A percentile compares a stretch with the other conserved stretches of the same genome.
Evolutionary conservation across 2,888 invertebrate genomes (phyloP).

Genomic region (Blastobasis lacticolella): DNA sequence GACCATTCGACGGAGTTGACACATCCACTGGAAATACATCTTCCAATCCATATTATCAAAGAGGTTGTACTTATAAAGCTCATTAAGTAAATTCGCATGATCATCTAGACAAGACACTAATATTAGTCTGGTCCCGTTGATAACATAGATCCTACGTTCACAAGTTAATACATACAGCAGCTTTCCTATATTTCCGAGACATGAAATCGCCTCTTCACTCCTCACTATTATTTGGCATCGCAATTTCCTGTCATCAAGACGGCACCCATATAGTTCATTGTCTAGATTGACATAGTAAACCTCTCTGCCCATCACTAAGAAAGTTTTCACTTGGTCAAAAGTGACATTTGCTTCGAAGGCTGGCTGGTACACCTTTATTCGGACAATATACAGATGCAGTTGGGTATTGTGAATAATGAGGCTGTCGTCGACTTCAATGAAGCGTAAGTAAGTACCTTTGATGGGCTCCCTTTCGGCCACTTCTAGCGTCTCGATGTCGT

Average conservation of each 20-base stretch:
- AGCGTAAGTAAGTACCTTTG: conserved; percentile 35
- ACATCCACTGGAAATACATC: conserved; percentile 46
- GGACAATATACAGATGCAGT: conserved; percentile 30
- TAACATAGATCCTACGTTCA: conserved; percentile 32
- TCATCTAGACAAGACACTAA: conserved; percentile 23
- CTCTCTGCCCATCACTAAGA: conserved; percentile 23
- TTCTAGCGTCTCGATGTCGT: conserved; percentile 35
- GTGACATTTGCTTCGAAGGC: conserved; percentile 18
- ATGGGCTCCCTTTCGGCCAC: conserved; percentile 21
- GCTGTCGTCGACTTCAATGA: conserved; percentile 34
- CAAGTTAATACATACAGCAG: conserved; percentile 35
- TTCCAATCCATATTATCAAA: conserved; percentile 50
- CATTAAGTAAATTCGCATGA: conserved; percentile 28
- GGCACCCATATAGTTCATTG: conserved; percentile 34
- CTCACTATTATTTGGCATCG: conserved; percentile 15
- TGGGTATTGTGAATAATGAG: conserved; percentile 29
- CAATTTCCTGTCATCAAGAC: conserved; percentile 19
- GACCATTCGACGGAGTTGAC: conserved; percentile 26
- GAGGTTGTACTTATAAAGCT: conserved; percentile 33
- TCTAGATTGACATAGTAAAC: conserved; percentile 34
- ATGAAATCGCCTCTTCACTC: conserved; percentile 30
- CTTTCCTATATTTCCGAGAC: conserved; percentile 27
- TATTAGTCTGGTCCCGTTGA: conserved; percentile 19
- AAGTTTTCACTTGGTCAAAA: conserved; percentile 36
- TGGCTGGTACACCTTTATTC: conserved; percentile 22